A percentile compares a stretch with the other conserved stretches of the same genome.
These are phyloP conservation scores for Lomographa bimaculata DNA, from an alignment of 2,888 invertebrate species.

Conservation along the genomic window DNA sequence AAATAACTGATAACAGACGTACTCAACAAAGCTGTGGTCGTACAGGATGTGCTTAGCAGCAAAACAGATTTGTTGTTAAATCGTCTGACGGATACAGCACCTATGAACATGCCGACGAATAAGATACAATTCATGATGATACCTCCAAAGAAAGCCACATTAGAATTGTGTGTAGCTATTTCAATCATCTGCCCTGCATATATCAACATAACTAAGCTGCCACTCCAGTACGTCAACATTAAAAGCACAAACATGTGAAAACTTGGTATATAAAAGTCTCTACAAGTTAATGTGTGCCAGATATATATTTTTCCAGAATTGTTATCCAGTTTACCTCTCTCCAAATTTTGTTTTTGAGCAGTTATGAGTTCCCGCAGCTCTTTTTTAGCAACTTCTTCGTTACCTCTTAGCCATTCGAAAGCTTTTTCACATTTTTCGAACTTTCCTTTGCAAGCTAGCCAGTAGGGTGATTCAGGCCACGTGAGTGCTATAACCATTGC, in stretches of 20 bases:
- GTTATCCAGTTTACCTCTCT: not conserved
- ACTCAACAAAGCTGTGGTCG: constrained; percentile 1
- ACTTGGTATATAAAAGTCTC: constrained; percentile 19
- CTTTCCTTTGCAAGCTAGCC: constrained; percentile 36
- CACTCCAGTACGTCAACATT: constrained; percentile 15
- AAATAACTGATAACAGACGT: constrained; percentile 10
- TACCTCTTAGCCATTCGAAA: constrained; percentile 31
- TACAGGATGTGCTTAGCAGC: constrained; percentile 1
- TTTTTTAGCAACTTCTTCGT: constrained; percentile 22
- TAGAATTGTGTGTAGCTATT: constrained; percentile 10
- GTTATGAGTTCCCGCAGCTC: constrained; percentile 30
- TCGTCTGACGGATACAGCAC: constrained; percentile 2
- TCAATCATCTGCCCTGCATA: constrained; percentile 14
- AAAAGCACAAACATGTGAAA: constrained; percentile 18
- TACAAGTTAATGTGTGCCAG: constrained; percentile 12
- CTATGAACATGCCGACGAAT: constrained; percentile 7
- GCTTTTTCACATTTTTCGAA: constrained; percentile 31
- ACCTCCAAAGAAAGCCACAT: constrained; percentile 6
- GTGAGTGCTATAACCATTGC: constrained; percentile 19
- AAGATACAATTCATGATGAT: constrained; percentile 13
- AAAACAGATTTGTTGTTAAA: constrained; percentile 14
- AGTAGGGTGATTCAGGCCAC: constrained; percentile 40
- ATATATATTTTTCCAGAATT: constrained; percentile 1
- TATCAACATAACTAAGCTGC: not conserved
- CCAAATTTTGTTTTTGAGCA: constrained; percentile 20